Evolutionary conservation across 2,797 vertebrate genomes (phyloP).

Genomic region (Trichosurus vulpecula): DNA sequence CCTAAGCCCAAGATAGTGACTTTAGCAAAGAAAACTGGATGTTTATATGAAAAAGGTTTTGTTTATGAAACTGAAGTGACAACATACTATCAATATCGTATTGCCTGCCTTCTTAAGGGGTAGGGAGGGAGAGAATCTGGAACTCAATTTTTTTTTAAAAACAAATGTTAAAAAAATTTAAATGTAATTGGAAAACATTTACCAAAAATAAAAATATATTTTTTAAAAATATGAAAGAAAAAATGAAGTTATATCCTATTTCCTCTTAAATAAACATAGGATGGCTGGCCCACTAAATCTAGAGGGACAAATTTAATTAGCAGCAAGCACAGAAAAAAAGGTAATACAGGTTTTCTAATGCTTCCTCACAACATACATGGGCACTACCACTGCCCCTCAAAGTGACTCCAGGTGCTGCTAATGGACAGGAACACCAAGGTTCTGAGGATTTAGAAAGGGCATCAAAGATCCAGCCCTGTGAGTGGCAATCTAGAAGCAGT

Average conservation of each 20-base stretch:
- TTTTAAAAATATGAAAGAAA: background rate
- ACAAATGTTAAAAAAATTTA: background rate
- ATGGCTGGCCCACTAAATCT: background rate
- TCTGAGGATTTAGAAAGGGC: background rate
- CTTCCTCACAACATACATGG: slow-evolving; percentile 8
- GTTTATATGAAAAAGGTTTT: background rate
- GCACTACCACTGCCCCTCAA: background rate
- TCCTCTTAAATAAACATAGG: background rate
- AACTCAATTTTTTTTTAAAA: background rate
- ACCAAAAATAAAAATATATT: background rate
- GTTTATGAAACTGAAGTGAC: background rate
- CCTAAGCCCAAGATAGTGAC: background rate
- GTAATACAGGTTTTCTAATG: slow-evolving; percentile 39
- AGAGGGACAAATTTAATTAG: slow-evolving; percentile 19
- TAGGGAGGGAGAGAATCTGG: background rate
- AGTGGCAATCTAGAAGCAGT: background rate
- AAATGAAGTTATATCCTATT: background rate
- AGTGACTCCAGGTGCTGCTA: background rate
- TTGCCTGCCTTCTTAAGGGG: background rate
- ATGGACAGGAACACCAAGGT: slow-evolving; percentile 5
- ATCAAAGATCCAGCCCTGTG: background rate
- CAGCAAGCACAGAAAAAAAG: slow-evolving; percentile 64
- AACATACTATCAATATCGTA: background rate
- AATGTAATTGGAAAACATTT: background rate
- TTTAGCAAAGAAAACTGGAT: background rate